Evolutionary conservation across 2,113 vertebrate genomes (phyloP).

Genomic region (Pluvialis apricaria): DNA sequence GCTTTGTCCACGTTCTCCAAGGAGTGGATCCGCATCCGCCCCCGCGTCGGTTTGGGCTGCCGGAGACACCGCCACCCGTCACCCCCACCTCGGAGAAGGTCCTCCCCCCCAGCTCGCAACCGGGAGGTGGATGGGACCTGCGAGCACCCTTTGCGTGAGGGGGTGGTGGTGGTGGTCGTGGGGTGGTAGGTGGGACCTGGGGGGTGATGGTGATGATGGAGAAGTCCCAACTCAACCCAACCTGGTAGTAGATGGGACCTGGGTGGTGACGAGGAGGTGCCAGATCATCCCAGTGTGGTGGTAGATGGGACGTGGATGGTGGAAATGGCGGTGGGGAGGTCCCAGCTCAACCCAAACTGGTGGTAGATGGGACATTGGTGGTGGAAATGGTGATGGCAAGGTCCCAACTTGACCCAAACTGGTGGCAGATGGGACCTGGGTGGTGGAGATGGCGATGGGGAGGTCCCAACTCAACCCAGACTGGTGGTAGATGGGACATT

Average conservation of each 20-base stretch:
- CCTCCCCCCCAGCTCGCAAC: not conserved
- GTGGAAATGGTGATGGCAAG: no score
- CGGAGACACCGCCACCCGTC: not conserved
- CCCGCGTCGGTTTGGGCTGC: constrained; percentile 88
- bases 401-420: not conserved
- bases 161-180: not conserved
- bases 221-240: not conserved
- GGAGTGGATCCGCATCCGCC: constrained; percentile 95
- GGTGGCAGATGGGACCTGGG: no score
- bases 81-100: not conserved
- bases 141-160: no score
- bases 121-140: not conserved
- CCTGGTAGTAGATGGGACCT: not conserved
- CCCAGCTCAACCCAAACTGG: no score
- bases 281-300: no score
- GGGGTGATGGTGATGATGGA: no score
- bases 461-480: not conserved
- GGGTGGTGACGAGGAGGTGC: not conserved
- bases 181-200: no score
- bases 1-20: constrained; percentile 96
- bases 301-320: not conserved
- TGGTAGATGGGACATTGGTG: no score
- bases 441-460: not conserved
- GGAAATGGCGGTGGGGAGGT: not conserved
- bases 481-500: no score